Base-by-base conservation (phyloP, 2,113 vertebrate genomes). In the Gymnogyps californianus region DNA sequence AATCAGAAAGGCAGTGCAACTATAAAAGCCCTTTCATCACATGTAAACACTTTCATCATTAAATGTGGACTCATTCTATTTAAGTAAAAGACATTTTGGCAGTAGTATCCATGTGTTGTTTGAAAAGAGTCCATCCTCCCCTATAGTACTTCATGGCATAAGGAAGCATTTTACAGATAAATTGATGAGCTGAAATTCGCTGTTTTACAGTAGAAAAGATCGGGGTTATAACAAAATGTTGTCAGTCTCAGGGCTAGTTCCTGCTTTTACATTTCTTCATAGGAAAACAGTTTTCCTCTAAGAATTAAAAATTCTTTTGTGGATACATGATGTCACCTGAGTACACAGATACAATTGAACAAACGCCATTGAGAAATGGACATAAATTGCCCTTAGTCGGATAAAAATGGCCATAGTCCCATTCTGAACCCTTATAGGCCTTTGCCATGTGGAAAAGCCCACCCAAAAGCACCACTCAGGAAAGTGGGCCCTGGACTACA, bases 1-100 rank as follows among this genome's bases (percentile, higher is more conserved):
- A 93, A 79, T 93, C 84, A 89, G 46, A 90, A 88, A 88, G 51
- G 15, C 57, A 84, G 16, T 57, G 19, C 36, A 62, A 57, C 47
- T 80, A 13, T 29, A 61, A 64, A 83, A 90, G 32, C 9, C 25
- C n/a, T 95, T 95, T 96, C 67, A 72, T 84, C 34, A 57, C 15
- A 21, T 20, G 25, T 71, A 61, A 88, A 76, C 59, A 92, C 59
- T 94, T 93, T n/a, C 36, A 87, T 67, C 77, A 70, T 80, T 92
- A 85, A 79, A 83, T 52, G n/a, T 57, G 40, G 40, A 64, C 29
- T 90, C 17, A 83, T 93, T 70, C 80, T 70, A 72, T 93, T 81
- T 90, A 66, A 78, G 79, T 86, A 94, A 96, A 95, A 96, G 71
- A 47, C 10, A 84, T 93, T 86, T 93, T 96, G 80, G 90, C 83